Evolutionary conservation across 2,797 vertebrate species (phyloP), one percentile per base, ranked within the genome.

Genomic region (Catharus ustulatus): DNA sequence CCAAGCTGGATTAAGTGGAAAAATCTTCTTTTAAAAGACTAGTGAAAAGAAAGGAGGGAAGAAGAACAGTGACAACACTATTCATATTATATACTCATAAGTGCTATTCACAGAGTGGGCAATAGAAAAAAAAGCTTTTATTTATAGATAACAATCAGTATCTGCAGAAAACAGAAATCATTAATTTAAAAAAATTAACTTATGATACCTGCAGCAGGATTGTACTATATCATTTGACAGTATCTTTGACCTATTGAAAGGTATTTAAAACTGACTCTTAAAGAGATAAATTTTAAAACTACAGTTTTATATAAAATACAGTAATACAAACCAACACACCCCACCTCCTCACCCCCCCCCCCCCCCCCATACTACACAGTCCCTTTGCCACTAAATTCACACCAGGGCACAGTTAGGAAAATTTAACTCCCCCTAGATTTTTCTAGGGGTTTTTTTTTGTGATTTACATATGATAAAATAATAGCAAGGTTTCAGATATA

Each of bases 1-100:
- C 99, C 99, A 81, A 99, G 98, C 95, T 99, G 99, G 84, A 99
- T 98, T 96, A 99, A 97, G 95, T 99, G 99, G 97, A 99, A 99
- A 98, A 99, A 99, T 69, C 99, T 98, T 96, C 99, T 99, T 97
- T 99, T 99, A 97, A 99, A 99, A 72, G 99, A 99, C 99, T 99
- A 64, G 95, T 69, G 48, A 85, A 81, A 76, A 88, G 8, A 84
- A 84, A 82, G 15, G 2, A 61, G 9, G 51, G 95, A 95, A 52
- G 72, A n/a, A 95, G 48, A 45, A 77, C 2, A 89, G 18, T 48
- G 42, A 46, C 32, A 83, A 62, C 7, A 34, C 6, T 16, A 29
- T 87, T 86, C 51, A 34, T 18, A 49, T 49, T 63, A 59, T 11
- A 87, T 73, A 61, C 1, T 6, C 2, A 0, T 9, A 68, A 72